Base-by-base conservation (phyloP, 1,140 invertebrate genomes). In the Anadara kagoshimensis region DNA sequence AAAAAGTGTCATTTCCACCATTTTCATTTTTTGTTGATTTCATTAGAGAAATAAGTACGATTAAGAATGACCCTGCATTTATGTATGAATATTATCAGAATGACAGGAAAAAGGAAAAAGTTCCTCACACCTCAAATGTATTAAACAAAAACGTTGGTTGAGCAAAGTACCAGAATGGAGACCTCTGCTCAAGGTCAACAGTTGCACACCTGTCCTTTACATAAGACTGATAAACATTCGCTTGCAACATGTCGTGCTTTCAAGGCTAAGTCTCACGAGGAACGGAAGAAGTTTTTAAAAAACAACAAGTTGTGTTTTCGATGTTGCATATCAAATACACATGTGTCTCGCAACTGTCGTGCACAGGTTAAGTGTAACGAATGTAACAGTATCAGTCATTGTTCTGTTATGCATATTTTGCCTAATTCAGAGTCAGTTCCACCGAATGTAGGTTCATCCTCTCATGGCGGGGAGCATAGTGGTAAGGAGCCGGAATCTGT, bases 1-100 rank as follows among this genome's bases (percentile, higher is more conserved):
- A 74, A 54, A 20, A 63, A 49, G 61, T 63, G 10, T 1, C 61
- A 26, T 79, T 70, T 63, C 79, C 79, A 43, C 76, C 74, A 8
- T 78, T 78, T 54, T 49, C 47, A 4, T 44, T 63, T n/a, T 75
- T 81, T 44, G 20, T 49, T 10, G 56, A 69, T 20, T 81, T 79
- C n/a, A 62, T 77, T 7, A n/a, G 68, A 20, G 51, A 75, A 10
- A 62, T 67, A 24, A 53, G 29, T 43, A 24, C 26, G 5, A 77
- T 59, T 14, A 64, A 16, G 20, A 77, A 75, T 57, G 73, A 81
- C 43, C 75, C 71, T 36, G 53, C 61, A 16, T 77, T 78, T 53
- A 22, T 24, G 29, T 59, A 29, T 14, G n/a, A 62, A 22, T 24
- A 45, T 11, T 61, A 44, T 20, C 49, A 26, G 16, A n/a, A n/a